Conservation (phyloP, 2,113 vertebrate genomes). For the Puffinus mauretanicus region DNA sequence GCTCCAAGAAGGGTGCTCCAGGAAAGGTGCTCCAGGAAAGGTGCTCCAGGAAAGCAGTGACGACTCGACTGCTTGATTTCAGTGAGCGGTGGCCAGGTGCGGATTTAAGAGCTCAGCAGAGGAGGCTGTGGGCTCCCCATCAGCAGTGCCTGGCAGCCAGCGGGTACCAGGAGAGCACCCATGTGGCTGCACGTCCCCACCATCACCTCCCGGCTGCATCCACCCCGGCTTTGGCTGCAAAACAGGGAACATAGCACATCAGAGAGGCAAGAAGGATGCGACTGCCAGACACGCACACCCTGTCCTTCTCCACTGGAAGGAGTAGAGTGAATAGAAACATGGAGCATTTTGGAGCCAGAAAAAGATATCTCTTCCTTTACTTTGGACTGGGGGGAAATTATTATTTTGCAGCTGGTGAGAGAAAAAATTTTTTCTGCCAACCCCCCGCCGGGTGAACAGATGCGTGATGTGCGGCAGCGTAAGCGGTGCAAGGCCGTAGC, state of each 20-base stretch:
- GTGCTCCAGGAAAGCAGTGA: no score
- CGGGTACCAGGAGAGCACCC: not conserved
- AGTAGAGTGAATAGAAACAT: not conserved
- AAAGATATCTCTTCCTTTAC: not conserved
- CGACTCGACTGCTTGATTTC: not conserved
- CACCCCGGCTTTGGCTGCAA: not conserved
- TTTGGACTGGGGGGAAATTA: not conserved
- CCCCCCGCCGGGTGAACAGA: not conserved
- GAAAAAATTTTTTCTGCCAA: not conserved
- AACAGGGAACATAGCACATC: not conserved
- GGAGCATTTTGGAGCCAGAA: not conserved
- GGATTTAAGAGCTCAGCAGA: not conserved
- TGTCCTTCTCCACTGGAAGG: not conserved
- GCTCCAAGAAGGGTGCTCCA: not conserved
- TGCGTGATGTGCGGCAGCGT: not conserved
- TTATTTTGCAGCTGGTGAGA: not conserved
- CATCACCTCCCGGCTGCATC: not conserved
- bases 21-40: not conserved
- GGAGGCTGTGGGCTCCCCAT: not conserved
- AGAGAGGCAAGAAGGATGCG: not conserved
- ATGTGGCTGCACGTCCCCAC: accelerated
- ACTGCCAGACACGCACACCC: not conserved
- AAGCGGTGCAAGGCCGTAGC: not conserved
- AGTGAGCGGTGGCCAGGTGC: accelerated
- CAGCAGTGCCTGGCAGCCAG: not conserved